Base-by-base conservation (phyloP, 2,888 invertebrate genomes). In the Oscheius myriophilus region DNA sequence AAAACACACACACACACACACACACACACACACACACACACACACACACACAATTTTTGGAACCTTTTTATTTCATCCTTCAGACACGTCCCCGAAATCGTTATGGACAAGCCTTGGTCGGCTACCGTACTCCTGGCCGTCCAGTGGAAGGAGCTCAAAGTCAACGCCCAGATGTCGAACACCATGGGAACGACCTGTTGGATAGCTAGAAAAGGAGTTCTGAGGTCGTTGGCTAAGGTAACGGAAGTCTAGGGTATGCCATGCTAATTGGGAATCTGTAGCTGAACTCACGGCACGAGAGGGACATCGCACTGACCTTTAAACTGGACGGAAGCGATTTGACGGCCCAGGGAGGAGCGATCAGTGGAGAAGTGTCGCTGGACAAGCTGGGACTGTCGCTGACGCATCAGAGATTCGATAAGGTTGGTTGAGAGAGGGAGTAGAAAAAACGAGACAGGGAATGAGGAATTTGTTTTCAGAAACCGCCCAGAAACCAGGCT, bases 121-220 rank as follows among this genome's bases (percentile, higher is more conserved):
- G 69, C 69, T 9, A 65, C 69, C n/a, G 69, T 69, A 9, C 89
- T 97, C 67, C 95, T 96, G 89, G 94, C 95, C 0, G 92, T 97
- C 51, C 96, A 96, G 89, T 94, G 97, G 87, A 94, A 95, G 54
- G 92, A 93, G 83, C 90, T 98, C 63, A 96, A 96, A 87, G 94
- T 97, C 12, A 72, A 75, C 87, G 96, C 97, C 92, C 97, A 97
- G 88, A 98, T 98, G 95, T 96, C 96, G 51, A 97, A 97, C 87
- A 96, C 97, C 0, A 97, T 98, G 95, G 97, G 98, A 16, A 96
- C 96, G 87, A 96, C 96, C 69, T 91, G 91, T 91, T 93, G 88
- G 89, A 73, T 76, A 42, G 79, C 82, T 7, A 72, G 75, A 16
- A 73, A 82, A 18, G 84, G 84, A 43, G 57, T 76, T 18, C 59